Base-by-base conservation (phyloP, 2,888 invertebrate species). In the Pachymerium ferrugineum region DNA sequence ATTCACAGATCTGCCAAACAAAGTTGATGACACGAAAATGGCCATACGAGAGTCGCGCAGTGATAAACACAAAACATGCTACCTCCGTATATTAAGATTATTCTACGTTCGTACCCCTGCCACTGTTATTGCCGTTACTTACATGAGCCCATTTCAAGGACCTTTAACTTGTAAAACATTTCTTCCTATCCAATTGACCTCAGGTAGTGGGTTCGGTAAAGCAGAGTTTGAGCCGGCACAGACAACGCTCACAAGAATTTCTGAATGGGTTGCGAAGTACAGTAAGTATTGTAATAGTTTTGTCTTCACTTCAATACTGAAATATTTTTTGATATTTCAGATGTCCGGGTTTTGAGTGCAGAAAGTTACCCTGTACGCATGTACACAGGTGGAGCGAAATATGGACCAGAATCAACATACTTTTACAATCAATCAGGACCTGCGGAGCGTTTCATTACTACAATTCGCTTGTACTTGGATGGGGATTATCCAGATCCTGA, bases 11-110 rank as follows among this genome's bases (percentile, higher is more conserved):
- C 22, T n/a, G 16, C 4, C 12, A 3, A 72, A 72, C 19, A 22
- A 42, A 29, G 72, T 72, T n/a, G 72, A 72, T 47, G 31, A 72
- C 47, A 72, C 38, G 28, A 72, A 72, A 31, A 72, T 72, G 72
- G 35, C 72, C 3, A 72, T 72, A 3, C 16, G 47, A 47, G 72
- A 72, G 42, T 8, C n/a, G 38, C 38, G 72, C 6, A 5, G n/a
- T 28, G 22, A 72, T 8, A 31, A 72, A 8, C 72, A 72, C 25
- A 22, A 31, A 25, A 72, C 47, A 4, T 25, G 38, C 8, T 72
- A 72, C 28, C 14, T 72, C 1, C 25, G 72, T n/a, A 31, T 72
- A 14, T 19, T 72, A 19, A n/a, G 72, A 6, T 6, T 47, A 28
- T 38, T 47, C 16, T 72, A 72, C 30, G 72, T 72, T 14, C 38